Base-by-base conservation (phyloP, 2,113 vertebrate species). In the Oceanodroma tethys region DNA sequence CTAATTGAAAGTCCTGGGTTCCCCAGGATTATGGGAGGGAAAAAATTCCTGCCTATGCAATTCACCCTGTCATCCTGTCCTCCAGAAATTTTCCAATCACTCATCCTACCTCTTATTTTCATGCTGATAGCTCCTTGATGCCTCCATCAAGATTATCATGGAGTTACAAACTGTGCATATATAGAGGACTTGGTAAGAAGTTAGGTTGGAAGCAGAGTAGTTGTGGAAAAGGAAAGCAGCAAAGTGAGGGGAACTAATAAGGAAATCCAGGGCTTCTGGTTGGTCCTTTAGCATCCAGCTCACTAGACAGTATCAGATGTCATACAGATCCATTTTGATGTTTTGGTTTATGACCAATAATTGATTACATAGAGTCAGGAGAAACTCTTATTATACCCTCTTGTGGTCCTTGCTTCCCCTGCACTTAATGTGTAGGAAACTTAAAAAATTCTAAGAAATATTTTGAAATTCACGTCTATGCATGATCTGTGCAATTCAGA, bases 11-110 rank as follows among this genome's bases (percentile, higher is more conserved):
- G 81, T 60, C 71, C n/a, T 96, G 86, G 32, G 5, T 13, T 93
- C 52, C 78, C 74, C 82, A 27, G 90, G 72, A 93, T 96, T 96
- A 94, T 42, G 53, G 63, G 80, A 26, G 55, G 19, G 20, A 93
- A 90, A 94, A 93, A 87, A 59, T 32, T 82, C 45, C 92, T 82
- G 59, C 45, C 94, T 58, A 27, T 43, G 81, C 86, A 59, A 87
- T 93, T 93, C 58, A 94, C 50, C 82, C 59, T 78, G 55, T 94
- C 80, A 96, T 83, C 29, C 67, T 56, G 66, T 88, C 63, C 83
- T 81, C 43, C 36, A 86, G 45, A 95, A 70, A 63, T 63, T 90
- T 95, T 97, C 89, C 96, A 76, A 93, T 94, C 74, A 80, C 25
- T 93, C 81, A 90, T 62, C 50, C 67, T 83, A 81, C 68, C 30